Base-by-base conservation (phyloP, 2,888 invertebrate species). In the Axea sp. region DNA sequence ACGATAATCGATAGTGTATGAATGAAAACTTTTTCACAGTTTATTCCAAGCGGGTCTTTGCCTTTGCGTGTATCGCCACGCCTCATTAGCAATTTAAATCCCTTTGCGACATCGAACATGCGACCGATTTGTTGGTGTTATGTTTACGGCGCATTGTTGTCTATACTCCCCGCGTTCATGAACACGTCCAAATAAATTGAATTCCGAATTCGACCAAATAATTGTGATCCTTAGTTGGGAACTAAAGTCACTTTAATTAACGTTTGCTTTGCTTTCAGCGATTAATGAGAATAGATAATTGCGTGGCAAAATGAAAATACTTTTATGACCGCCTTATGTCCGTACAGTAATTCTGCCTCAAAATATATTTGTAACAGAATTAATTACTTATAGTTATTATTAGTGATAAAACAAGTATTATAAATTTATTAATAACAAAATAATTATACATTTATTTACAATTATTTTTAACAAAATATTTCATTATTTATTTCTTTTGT, bases 71-170 rank as follows among this genome's bases (percentile, higher is more conserved):
- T 62, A 68, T 49, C 55, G 31, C 69, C 65, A 45, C 51, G 37
- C 57, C 62, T 72, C 69, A 75, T 75, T 76, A 76, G 74, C 74
- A 76, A 76, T 76, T 72, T 45, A 76, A 75, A 76, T 76, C 67
- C 74, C 68, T 57, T 59, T 65, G 69, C 74, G 64, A 74, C 65
- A 68, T 55, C 39, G 65, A 71, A 69, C 72, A 72, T 64, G 68
- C 60, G 49, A 67, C 67, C 73, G 76, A 74, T 74, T 69, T 64
- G 68, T 69, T 64, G 51, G 57, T 41, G 30, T 57, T 51, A 67
- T 73, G 73, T 73, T 73, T 68, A 68, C 64, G 47, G 24, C 64
- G 71, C 45, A 55, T 55, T 51, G 41, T 47, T 15, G 49, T 30
- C 30, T 31, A 30, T 53, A n/a, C 19, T 12, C 17, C 15, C 19